Evolutionary conservation across 2,113 vertebrate species (phyloP).

Genomic region (Patagioenas fasciata): DNA sequence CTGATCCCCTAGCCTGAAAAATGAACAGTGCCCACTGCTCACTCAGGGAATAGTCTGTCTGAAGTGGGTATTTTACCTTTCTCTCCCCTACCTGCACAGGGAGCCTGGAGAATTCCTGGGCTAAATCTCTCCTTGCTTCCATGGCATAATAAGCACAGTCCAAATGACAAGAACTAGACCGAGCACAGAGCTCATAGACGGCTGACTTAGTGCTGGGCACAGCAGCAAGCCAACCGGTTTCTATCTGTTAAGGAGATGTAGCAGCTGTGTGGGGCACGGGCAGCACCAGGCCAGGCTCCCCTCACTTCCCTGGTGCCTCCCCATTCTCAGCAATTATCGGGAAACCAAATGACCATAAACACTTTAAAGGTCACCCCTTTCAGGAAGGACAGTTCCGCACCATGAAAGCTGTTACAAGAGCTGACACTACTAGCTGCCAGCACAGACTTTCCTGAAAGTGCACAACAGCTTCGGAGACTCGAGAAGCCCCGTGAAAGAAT

Average conservation of each 20-base stretch:
- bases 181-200: neutral
- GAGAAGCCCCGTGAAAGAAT: neutral
- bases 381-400: neutral
- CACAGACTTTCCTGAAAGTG: neutral
- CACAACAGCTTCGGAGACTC: neutral
- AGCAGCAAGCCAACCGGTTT: neutral
- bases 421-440: neutral
- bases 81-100: neutral
- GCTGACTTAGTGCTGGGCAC: neutral
- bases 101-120: neutral
- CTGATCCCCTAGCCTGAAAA: neutral
- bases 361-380: neutral
- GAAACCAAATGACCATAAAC: neutral
- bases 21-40: neutral
- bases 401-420: neutral
- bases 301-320: neutral
- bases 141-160: neutral
- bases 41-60: neutral
- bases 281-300: neutral
- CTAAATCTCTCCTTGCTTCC: neutral
- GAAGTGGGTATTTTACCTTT: neutral
- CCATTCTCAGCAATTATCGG: neutral
- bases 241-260: neutral
- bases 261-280: neutral
- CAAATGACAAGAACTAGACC: neutral